Conservation (phyloP, 2,888 invertebrate species). For the Dicyrtoma fusca region DNA sequence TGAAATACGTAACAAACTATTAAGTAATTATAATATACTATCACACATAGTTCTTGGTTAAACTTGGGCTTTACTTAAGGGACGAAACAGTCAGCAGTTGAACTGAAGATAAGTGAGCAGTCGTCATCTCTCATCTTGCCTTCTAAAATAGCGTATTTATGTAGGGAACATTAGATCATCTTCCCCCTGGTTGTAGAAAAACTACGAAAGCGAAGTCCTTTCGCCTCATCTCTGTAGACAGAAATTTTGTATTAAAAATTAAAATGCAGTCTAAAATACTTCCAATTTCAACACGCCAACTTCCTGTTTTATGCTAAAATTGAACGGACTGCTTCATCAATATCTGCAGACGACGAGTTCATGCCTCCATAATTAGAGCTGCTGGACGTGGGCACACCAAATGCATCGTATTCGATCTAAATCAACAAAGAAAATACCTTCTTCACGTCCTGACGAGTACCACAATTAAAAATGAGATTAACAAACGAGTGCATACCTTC, state of each 20-base stretch:
- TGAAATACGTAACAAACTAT: neutral
- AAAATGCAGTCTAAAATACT: no score
- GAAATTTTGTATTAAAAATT: no score
- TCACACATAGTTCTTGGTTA: conserved; percentile 42
- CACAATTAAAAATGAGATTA: neutral
- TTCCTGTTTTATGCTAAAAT: conserved; percentile 45
- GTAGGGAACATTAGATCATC: no score
- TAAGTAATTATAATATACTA: conserved; percentile 40
- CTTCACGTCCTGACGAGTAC: neutral
- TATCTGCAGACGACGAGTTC: conserved; percentile 53
- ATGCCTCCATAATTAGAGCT: conserved; percentile 46
- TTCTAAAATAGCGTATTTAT: no score
- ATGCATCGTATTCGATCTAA: conserved; percentile 56
- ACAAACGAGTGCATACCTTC: conserved; percentile 41
- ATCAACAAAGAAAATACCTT: neutral
- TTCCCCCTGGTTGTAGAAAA: no score
- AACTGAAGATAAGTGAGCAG: conserved; percentile 12
- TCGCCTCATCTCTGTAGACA: neutral
- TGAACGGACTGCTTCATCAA: conserved; percentile 56
- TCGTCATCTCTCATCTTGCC: neutral
- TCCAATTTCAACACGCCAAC: neutral
- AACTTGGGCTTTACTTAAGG: neutral
- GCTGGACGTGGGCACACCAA: conserved; percentile 53
- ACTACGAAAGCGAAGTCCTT: no score
- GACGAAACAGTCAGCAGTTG: conserved; percentile 12